Percentiles rank a stretch among this genome's conserved stretches.
phyloP scores from a whole-genome alignment of 2,888 invertebrate species.

The Rhorus exstirpatorius region DNA sequence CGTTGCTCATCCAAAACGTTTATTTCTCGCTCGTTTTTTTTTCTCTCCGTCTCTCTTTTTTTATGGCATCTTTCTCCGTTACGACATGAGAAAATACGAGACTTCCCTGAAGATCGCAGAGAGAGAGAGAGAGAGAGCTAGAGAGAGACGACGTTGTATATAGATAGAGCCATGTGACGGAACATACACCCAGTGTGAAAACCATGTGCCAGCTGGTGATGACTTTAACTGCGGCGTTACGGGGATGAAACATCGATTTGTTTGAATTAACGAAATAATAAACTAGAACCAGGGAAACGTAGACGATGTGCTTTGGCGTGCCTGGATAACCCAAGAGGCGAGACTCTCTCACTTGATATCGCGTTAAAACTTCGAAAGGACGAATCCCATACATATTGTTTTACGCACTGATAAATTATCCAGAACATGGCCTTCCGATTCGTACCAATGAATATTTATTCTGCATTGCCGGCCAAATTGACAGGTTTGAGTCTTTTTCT shows the following conservation, averaged over 20 bases:
- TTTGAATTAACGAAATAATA: constrained; percentile 69
- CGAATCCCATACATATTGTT: not conserved
- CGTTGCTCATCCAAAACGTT: not conserved
- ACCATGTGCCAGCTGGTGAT: constrained; percentile 65
- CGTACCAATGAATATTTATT: not conserved
- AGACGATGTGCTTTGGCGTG: constrained; percentile 5
- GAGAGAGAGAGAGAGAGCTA: too few species aligned
- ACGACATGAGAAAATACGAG: constrained; percentile 23
- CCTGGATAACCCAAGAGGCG: not conserved
- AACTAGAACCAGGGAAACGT: constrained; percentile 17
- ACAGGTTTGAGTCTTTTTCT: too few species aligned
- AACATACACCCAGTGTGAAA: constrained; percentile 61
- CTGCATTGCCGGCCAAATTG: not conserved
- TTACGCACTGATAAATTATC: not conserved
- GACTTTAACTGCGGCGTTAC: constrained; percentile 65
- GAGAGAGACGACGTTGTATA: not conserved
- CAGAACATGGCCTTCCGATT: not conserved
- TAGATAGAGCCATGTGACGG: constrained; percentile 8
- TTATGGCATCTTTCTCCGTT: not conserved
- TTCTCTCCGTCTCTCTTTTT: not conserved
- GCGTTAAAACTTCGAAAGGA: constrained; percentile 12
- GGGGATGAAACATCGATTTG: constrained; percentile 57
- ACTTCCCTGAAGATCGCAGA: constrained; percentile 31
- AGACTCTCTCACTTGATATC: constrained; percentile 12
- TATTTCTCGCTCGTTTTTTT: constrained; percentile 9